Percentiles rank a stretch among this genome's conserved stretches.
Conservation (phyloP, 2,113 vertebrate genomes). For the Dicerorhinus sumatrensis region DNA sequence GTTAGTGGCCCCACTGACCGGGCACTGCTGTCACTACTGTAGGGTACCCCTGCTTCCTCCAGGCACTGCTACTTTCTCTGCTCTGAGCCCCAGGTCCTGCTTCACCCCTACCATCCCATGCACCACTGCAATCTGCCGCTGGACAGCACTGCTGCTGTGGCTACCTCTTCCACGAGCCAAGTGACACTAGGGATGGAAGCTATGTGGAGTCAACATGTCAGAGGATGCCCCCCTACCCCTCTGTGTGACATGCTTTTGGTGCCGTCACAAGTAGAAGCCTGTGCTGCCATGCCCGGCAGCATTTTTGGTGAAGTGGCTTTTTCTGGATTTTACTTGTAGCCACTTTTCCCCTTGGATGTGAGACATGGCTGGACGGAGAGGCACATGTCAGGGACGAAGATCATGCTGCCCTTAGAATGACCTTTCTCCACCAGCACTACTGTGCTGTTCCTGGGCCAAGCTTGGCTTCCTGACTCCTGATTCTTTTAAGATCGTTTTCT, state of each 20-base stretch:
- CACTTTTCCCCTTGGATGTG: background rate
- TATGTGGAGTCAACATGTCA: background rate
- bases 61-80: background rate
- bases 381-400: background rate
- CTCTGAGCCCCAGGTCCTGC: background rate
- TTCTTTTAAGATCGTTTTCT: background rate
- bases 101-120: background rate
- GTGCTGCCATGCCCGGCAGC: background rate
- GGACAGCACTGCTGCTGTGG: too few relatives aligned
- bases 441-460: background rate
- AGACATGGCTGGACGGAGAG: background rate
- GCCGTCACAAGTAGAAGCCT: background rate
- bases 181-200: background rate
- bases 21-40: accelerated
- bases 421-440: background rate
- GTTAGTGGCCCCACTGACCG: too few relatives aligned
- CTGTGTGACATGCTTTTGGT: background rate
- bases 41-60: background rate
- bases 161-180: background rate
- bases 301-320: background rate
- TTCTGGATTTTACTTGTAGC: background rate
- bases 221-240: background rate
- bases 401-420: background rate
- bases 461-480: background rate
- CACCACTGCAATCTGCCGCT: background rate